Percentiles rank a stretch among this genome's conserved stretches.
These are phyloP conservation scores for Margarornis squamiger DNA, from an alignment of 2,797 vertebrate genomes.

Conservation along the genomic window DNA sequence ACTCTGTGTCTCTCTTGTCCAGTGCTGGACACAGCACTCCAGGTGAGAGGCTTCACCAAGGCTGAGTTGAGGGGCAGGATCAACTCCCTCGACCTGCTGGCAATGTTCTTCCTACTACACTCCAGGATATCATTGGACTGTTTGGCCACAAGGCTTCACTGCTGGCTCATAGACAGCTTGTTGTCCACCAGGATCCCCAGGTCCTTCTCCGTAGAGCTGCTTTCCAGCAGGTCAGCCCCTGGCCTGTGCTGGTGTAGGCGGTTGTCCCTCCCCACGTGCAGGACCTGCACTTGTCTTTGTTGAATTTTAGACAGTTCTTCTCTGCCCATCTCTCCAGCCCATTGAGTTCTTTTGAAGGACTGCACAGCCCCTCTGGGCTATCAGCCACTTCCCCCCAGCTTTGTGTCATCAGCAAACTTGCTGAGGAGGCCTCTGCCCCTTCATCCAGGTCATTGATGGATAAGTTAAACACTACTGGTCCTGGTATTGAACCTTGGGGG, in stretches of 20 bases:
- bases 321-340: not conserved
- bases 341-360: not conserved
- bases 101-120: not conserved
- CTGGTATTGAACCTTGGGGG: accelerated
- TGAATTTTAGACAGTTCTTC: not conserved
- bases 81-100: not conserved
- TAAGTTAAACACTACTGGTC: no score
- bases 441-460: not conserved
- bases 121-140: accelerated
- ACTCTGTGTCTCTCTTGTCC: not conserved
- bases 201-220: not conserved
- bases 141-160: not conserved
- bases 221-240: accelerated
- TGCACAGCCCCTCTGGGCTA: not conserved
- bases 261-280: not conserved
- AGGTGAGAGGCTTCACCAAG: no score
- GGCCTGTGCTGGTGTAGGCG: not conserved
- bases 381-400: not conserved
- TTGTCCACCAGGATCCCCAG: accelerated
- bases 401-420: not conserved
- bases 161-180: not conserved
- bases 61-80: not conserved
- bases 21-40: no score
- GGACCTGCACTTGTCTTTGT: not conserved
- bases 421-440: not conserved